These are phyloP conservation scores for Oreochromis aureus DNA, from an alignment of 2,113 vertebrate genomes.

Conservation along the genomic window DNA sequence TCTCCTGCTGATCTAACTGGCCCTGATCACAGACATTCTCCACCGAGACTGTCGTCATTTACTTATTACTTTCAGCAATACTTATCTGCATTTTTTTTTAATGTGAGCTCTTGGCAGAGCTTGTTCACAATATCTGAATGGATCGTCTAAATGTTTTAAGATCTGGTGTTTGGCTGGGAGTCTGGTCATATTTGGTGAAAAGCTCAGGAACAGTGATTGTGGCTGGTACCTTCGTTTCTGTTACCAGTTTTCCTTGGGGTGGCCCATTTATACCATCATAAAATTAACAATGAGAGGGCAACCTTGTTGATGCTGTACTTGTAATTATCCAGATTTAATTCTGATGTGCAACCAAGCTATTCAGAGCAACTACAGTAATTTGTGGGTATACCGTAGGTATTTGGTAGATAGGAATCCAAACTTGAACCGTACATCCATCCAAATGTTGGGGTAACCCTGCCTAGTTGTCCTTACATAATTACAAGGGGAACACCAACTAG, in stretches of 20 bases:
- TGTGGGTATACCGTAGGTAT: background rate
- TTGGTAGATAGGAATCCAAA: background rate
- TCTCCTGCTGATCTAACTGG: slow-evolving; percentile 23
- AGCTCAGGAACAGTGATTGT: background rate
- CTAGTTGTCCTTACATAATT: slow-evolving; percentile 13
- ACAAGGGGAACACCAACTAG: background rate
- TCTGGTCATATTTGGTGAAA: background rate
- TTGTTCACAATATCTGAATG: background rate
- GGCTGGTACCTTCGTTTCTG: background rate
- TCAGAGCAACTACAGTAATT: background rate
- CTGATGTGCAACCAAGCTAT: background rate
- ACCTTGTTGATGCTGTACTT: background rate
- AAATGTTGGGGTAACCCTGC: background rate
- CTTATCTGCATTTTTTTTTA: background rate
- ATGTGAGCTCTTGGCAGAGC: background rate
- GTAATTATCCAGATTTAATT: background rate
- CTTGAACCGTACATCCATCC: background rate
- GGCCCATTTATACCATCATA: background rate
- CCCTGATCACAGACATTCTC: slow-evolving; percentile 3
- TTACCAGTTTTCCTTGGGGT: background rate
- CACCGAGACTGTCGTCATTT: background rate
- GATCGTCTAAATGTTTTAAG: background rate
- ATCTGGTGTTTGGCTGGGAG: background rate
- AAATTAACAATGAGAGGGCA: background rate
- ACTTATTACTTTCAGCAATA: background rate